Conservation (phyloP, 2,113 vertebrate species). For the Melospiza melodia region DNA sequence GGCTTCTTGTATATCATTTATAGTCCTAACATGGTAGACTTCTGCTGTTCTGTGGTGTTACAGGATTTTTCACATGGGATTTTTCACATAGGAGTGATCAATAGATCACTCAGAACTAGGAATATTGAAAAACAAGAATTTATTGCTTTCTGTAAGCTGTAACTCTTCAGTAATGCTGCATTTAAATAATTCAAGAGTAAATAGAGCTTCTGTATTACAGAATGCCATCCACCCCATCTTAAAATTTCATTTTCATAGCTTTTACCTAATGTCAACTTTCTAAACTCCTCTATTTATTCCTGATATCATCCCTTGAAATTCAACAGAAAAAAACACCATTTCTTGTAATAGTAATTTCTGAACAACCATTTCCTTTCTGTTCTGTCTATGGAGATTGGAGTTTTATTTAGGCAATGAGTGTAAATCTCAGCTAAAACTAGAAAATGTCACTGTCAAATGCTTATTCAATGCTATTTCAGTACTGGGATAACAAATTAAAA, state of each 20-base stretch:
- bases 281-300: background rate
- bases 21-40: background rate
- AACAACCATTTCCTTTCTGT: slow-evolving; percentile 4
- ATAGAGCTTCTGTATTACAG: background rate
- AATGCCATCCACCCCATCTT: background rate
- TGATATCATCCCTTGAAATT: background rate
- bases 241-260: background rate
- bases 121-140: background rate
- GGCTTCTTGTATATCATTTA: background rate
- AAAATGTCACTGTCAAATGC: background rate
- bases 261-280: slow-evolving; percentile 4
- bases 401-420: background rate
- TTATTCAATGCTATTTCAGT: background rate
- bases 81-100: too few species aligned
- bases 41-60: background rate
- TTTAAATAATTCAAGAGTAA: slow-evolving; percentile 10
- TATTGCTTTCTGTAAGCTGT: background rate
- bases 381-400: background rate
- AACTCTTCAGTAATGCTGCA: background rate
- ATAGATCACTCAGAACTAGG: background rate
- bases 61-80: background rate
- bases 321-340: background rate
- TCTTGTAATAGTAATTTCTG: background rate
- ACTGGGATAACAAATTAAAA: background rate
- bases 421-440: background rate